A percentile compares a stretch with the other conserved stretches of the same genome.
phyloP scores from a whole-genome alignment of 1,140 invertebrate species.

The Monochamus saltuarius region DNA sequence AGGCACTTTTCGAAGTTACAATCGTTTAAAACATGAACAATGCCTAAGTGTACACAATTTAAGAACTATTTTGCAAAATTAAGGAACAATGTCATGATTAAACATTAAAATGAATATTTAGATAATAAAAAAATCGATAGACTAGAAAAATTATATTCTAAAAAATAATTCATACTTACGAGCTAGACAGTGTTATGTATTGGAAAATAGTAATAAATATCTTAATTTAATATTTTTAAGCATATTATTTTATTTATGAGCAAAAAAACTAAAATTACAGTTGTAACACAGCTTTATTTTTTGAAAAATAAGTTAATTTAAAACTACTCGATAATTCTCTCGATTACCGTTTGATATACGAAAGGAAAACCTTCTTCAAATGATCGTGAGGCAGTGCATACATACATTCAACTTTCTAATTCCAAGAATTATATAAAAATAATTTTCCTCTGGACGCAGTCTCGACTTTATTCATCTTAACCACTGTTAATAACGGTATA shows the following conservation, averaged over 20 bases:
- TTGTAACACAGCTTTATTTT: constrained; percentile 41
- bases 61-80: constrained; percentile 23
- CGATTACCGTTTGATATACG: background rate
- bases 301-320: constrained; percentile 35
- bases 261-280: constrained; percentile 35
- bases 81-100: constrained; percentile 32
- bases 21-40: constrained; percentile 21
- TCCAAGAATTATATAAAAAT: constrained; percentile 5
- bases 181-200: constrained; percentile 14
- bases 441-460: background rate
- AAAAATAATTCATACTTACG: constrained; percentile 22
- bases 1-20: constrained; percentile 28
- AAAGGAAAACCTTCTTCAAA: constrained; percentile 5
- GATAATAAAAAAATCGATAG: constrained; percentile 38
- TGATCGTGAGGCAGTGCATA: constrained; percentile 16
- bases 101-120: constrained; percentile 38
- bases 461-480: background rate
- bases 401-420: constrained; percentile 6
- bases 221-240: constrained; percentile 16
- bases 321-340: constrained; percentile 18
- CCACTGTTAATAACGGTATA: background rate
- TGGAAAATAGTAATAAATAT: constrained; percentile 19
- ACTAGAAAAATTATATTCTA: constrained; percentile 44
- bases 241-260: constrained; percentile 25
- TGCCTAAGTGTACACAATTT: constrained; percentile 30